Base-by-base conservation (phyloP, 2,113 vertebrate species). In the Neotragus pygmaeus region DNA sequence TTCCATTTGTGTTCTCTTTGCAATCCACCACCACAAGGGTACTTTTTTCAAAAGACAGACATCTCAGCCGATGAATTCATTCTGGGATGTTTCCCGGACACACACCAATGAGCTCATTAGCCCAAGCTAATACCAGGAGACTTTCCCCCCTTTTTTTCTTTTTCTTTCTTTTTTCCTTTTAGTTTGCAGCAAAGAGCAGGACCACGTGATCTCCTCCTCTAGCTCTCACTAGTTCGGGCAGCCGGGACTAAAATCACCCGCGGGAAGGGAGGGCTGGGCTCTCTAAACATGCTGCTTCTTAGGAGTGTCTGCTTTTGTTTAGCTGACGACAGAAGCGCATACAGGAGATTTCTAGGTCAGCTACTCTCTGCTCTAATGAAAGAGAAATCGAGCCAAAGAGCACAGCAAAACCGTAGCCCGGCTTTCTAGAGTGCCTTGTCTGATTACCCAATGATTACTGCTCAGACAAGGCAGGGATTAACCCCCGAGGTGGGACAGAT, bases 381-480 rank as follows among this genome's bases (percentile, higher is more conserved):
- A 94, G 43, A 47, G 78, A 84, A 91, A 60, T 78, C 51, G 17
- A 80, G 95, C 97, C 96, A 91, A 97, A 95, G 98, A 93, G 92
- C 98, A 96, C 98, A 98, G 7, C 94, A 98, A 88, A 97, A 92
- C 91, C 33, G 95, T 97, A 94, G 98, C 93, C 94, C 70, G 89
- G 96, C 98, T 98, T 97, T 98, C 62, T 97, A 19, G 94, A 97
- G 96, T 97, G 94, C 97, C 98, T 96, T 97, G 96, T 98, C 98
- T 96, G 98, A 98, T 98, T 98, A 98, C 95, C 97, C 89, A 80
- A 97, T 96, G 96, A 98, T 94, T 90, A 88, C 51, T 82, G 94
- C 90, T 97, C 92, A 97, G 98, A 98, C 98, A 98, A 98, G 97
- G 97, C 98, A 97, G 92, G 98, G 98, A 98, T 98, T 97, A 96